Evolutionary conservation across 2,888 invertebrate genomes (phyloP).

Genomic region (Peribatodes rhomboidaria): DNA sequence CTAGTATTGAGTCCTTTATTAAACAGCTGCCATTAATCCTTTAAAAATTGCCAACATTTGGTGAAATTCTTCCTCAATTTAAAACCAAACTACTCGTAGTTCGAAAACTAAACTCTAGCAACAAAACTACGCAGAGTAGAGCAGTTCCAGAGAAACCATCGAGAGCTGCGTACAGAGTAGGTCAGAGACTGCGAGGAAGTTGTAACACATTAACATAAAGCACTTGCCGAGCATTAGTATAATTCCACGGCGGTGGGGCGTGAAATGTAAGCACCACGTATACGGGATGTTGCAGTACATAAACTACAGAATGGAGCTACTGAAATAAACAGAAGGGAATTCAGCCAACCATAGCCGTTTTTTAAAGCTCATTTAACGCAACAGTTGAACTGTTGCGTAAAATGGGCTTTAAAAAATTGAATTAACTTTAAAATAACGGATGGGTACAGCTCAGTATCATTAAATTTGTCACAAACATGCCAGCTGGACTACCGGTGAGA

Average conservation of each 20-base stretch:
- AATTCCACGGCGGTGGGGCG: conserved; percentile 23
- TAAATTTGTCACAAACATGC: too few relatives aligned
- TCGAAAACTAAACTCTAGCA: not conserved
- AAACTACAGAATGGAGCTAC: not conserved
- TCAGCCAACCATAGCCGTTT: too few relatives aligned
- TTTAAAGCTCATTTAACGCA: too few relatives aligned
- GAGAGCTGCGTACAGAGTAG: conserved; percentile 6
- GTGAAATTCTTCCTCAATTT: not conserved
- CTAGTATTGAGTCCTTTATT: too few relatives aligned
- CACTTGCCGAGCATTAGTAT: conserved; percentile 31
- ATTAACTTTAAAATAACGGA: too few relatives aligned
- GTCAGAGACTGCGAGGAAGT: conserved; percentile 17
- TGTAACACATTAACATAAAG: conserved; percentile 35
- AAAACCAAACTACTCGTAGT: not conserved
- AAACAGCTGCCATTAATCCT: too few relatives aligned
- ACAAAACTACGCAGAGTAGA: conserved; percentile 1
- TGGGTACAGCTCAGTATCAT: too few relatives aligned
- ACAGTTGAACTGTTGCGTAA: too few relatives aligned
- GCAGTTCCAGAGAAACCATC: not conserved
- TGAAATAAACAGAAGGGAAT: too few relatives aligned
- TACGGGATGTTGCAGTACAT: conserved; percentile 16
- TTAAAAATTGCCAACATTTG: not conserved
- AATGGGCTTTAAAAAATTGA: too few relatives aligned
- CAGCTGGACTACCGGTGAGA: too few relatives aligned
- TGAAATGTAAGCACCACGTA: conserved; percentile 13